Evolutionary conservation across 37 sponge, comb jelly and placozoan genomes (phyloP).

Genomic region (Cliona cf. orientalis): DNA sequence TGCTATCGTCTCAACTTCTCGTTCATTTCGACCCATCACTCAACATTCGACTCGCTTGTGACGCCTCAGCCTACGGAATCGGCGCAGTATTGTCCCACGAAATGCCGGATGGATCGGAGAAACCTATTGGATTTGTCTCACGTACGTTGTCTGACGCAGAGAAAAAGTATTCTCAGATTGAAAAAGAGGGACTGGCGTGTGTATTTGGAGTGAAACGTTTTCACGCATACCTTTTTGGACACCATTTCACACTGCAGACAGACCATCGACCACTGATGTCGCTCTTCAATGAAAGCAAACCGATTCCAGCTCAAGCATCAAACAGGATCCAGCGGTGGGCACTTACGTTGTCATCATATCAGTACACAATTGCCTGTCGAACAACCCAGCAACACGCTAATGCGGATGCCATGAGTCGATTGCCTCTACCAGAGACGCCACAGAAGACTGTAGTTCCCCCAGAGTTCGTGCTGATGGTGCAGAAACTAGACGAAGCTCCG

Average conservation of each 20-base stretch:
- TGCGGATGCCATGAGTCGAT: not conserved
- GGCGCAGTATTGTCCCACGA: slow-evolving; percentile 36
- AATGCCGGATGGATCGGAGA: slow-evolving; percentile 25
- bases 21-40: slow-evolving; percentile 47
- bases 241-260: slow-evolving; percentile 12
- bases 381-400: not conserved
- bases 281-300: no score
- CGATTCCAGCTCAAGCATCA: no score
- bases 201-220: slow-evolving; percentile 14
- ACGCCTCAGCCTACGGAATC: slow-evolving; percentile 29
- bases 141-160: slow-evolving; percentile 24
- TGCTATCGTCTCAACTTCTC: slow-evolving; percentile 41
- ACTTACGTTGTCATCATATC: no score
- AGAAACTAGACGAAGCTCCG: no score
- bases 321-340: no score
- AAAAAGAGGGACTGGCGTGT: slow-evolving; percentile 37
- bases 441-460: no score
- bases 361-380: no score
- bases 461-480: no score
- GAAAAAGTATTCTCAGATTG: slow-evolving; percentile 32
- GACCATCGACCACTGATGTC: not conserved
- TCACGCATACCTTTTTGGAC: slow-evolving; percentile 10
- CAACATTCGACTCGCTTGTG: slow-evolving; percentile 16
- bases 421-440: not conserved
- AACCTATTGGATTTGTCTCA: slow-evolving; percentile 43